Evolutionary conservation across 2,113 vertebrate genomes (phyloP), one percentile per base, ranked within the genome.

Genomic region (Poecile atricapillus): DNA sequence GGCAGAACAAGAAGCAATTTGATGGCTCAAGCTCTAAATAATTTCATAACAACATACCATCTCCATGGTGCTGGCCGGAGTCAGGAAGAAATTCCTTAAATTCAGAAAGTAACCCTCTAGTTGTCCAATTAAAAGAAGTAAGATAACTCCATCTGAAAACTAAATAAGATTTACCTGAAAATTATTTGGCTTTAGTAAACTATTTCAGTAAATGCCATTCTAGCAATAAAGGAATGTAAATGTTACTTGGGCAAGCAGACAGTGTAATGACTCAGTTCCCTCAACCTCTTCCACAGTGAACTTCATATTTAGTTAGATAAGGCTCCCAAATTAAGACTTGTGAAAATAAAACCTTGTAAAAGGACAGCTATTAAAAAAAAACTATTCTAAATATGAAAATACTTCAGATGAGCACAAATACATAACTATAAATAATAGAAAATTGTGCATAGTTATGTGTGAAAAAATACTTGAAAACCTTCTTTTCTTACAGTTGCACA

Each of bases 131-230:
- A 99, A 96, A 97, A 99, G 93, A 46, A 99, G 98, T 37, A 99
- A 93, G 91, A 99, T 98, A 76, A 99, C 99, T 1, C 99, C 99
- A 49, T 99, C 99, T 97, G 99, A 97, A 98, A 99, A 98, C 99
- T 99, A 15, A 39, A 95, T 44, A 90, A 84, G 46, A 76, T 82
- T 23, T 20, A 50, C 21, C 37, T 41, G 11, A 65, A 13, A 55
- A 86, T 76, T 85, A 93, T 64, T 70, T 77, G 85, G n/a, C 56
- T 81, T 82, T 33, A 90, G 83, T 25, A 56, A 86, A 58, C 35
- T 43, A 55, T 44, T 70, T 33, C 1, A 3, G 79, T 43, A 90
- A 93, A 95, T 25, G 49, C n/a, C 73, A 24, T 64, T 81, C 16
- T 27, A 69, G 41, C 4, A 5, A 73, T 30, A 82, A 50, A 92